A percentile compares a stretch with the other conserved stretches of the same genome.
phyloP scores from a whole-genome alignment of 1,140 invertebrate genomes.

The Eumaeus atala region DNA sequence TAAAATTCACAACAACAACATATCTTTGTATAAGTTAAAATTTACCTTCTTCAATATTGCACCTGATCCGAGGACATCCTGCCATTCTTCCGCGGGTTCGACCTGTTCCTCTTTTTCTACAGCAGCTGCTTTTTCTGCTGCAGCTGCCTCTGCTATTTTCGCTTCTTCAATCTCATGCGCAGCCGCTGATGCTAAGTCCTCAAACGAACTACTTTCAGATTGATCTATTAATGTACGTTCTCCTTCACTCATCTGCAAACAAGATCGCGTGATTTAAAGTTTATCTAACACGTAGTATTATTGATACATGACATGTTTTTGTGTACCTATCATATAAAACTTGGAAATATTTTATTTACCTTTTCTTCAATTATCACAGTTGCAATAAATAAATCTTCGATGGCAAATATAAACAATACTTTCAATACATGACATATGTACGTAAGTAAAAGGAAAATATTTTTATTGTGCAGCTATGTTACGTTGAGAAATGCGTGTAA shows the following conservation, averaged over 20 bases:
- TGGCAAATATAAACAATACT: slow-evolving; percentile 27
- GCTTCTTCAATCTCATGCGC: slow-evolving; percentile 64
- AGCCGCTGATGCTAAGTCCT: slow-evolving; percentile 63
- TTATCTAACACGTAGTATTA: slow-evolving; percentile 26
- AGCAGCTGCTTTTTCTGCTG: slow-evolving; percentile 37
- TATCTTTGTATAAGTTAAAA: too few relatives aligned
- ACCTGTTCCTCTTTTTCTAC: too few relatives aligned
- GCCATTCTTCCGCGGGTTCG: slow-evolving; percentile 53
- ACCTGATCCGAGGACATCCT: slow-evolving; percentile 65
- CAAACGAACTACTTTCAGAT: slow-evolving; percentile 71
- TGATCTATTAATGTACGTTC: slow-evolving; percentile 60
- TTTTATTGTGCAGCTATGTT: slow-evolving; percentile 19
- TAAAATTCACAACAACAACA: too few relatives aligned
- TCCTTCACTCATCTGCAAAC: slow-evolving; percentile 66
- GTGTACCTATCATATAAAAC: background rate
- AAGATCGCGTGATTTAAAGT: slow-evolving; percentile 40
- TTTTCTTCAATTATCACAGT: slow-evolving; percentile 22
- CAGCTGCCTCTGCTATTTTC: slow-evolving; percentile 47
- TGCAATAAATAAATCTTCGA: slow-evolving; percentile 10
- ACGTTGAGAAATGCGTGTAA: slow-evolving; percentile 15
- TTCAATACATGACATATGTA: slow-evolving; percentile 29
- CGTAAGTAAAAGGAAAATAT: slow-evolving; percentile 15
- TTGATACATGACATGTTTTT: slow-evolving; percentile 15
- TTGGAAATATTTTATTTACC: slow-evolving; percentile 15
- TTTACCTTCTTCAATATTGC: slow-evolving; percentile 62